phyloP scores from a whole-genome alignment of 2,113 vertebrate genomes.

The Euleptes europaea region DNA sequence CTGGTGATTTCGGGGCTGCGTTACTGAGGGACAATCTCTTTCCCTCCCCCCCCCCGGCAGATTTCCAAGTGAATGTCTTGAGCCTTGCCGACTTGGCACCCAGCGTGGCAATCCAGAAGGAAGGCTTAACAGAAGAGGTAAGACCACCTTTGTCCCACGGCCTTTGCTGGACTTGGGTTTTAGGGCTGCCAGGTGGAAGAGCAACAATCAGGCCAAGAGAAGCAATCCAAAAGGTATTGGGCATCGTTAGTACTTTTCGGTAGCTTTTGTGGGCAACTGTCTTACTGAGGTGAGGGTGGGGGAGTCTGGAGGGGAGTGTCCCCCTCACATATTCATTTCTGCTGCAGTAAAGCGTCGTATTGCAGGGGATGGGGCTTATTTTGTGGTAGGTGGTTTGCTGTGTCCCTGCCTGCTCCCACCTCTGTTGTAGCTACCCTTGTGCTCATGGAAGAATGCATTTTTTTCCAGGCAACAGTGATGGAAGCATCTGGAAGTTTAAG shows the following conservation, averaged over 20 bases:
- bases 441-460: neutral
- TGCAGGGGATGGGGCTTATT: neutral
- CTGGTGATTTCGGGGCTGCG: neutral
- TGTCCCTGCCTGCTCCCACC: neutral
- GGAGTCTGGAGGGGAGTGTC: no score
- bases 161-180: neutral
- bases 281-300: neutral
- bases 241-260: neutral
- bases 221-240: neutral
- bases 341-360: no score
- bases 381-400: no score
- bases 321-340: neutral
- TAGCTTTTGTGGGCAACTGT: neutral
- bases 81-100: conserved; percentile 83
- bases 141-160: neutral
- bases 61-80: conserved; percentile 83
- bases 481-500: neutral
- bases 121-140: conserved; percentile 55
- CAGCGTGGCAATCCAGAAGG: conserved; percentile 8
- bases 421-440: neutral
- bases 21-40: rapidly evolving
- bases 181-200: neutral
- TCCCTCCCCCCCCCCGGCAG: conserved; percentile 60
- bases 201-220: neutral
- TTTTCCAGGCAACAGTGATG: conserved; percentile 35